Percentiles rank a stretch among this genome's conserved stretches.
Evolutionary conservation across 2,113 vertebrate genomes (phyloP).

Genomic region (Heterotis niloticus): DNA sequence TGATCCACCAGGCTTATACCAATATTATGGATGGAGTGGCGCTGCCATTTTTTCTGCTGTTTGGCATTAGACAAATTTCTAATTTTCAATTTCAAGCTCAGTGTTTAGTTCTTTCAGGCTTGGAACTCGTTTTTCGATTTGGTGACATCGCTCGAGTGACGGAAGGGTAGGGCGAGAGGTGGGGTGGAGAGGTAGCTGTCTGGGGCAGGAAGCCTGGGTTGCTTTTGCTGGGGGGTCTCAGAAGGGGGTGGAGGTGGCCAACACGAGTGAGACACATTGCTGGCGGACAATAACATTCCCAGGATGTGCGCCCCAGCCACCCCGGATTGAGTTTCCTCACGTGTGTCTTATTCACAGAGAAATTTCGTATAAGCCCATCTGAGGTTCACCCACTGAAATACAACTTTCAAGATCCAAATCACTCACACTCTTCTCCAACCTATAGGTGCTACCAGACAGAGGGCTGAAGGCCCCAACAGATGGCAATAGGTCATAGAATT

Average conservation of each 20-base stretch:
- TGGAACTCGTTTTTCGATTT: not conserved
- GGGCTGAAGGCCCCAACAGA: too few relatives aligned
- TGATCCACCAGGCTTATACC: not conserved
- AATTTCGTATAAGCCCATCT: conserved; percentile 42
- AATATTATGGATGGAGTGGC: not conserved
- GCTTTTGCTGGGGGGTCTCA: conserved; percentile 6
- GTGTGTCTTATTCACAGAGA: conserved; percentile 59
- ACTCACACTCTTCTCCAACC: not conserved
- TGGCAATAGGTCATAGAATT: too few relatives aligned
- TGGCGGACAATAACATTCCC: conserved; percentile 55
- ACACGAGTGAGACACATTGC: conserved; percentile 37
- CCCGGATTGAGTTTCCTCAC: conserved; percentile 61
- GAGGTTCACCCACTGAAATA: not conserved
- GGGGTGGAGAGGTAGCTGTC: conserved; percentile 31
- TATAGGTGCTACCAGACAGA: not conserved
- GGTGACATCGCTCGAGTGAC: conserved; percentile 26
- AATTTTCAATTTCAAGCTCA: not conserved
- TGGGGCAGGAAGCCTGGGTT: not conserved
- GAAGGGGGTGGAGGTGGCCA: not conserved
- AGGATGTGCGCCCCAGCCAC: conserved; percentile 20
- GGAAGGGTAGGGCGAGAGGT: not conserved
- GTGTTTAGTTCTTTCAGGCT: conserved; percentile 12
- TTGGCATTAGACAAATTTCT: not conserved
- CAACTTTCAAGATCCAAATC: not conserved
- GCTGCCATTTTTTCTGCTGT: not conserved